A percentile compares a stretch with the other conserved stretches of the same genome.
Conservation (phyloP, 2,797 vertebrate genomes). For the Molossus molossus region DNA sequence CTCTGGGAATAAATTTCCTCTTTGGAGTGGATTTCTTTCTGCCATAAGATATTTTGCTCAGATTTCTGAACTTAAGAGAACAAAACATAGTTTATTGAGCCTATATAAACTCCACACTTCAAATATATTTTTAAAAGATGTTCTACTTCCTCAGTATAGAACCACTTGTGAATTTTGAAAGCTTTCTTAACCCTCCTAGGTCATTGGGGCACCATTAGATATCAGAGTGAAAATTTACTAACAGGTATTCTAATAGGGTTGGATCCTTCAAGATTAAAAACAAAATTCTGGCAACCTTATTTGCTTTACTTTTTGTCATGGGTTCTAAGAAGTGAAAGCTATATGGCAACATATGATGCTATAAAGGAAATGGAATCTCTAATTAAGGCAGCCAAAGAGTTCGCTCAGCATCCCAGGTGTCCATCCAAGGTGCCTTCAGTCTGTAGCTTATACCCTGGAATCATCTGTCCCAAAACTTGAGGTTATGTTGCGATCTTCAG, state of each 20-base stretch:
- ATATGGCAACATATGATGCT: neutral
- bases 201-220: neutral
- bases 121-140: slow-evolving; percentile 17
- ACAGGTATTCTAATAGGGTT: neutral
- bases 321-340: neutral
- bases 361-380: slow-evolving; percentile 15
- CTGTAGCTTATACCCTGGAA: neutral
- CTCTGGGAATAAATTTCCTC: slow-evolving; percentile 36
- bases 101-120: neutral
- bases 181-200: slow-evolving; percentile 17
- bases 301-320: slow-evolving; percentile 25
- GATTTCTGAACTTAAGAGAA: slow-evolving; percentile 54
- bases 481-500: neutral
- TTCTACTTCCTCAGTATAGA: neutral
- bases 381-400: neutral
- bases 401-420: neutral
- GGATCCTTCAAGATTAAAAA: slow-evolving; percentile 31
- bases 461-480: neutral
- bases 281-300: neutral
- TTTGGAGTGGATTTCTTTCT: slow-evolving; percentile 28
- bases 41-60: slow-evolving; percentile 5
- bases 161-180: slow-evolving; percentile 32
- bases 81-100: slow-evolving; percentile 45
- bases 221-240: slow-evolving; percentile 18
- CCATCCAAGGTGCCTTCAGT: neutral